Evolutionary conservation across 1,140 invertebrate genomes (phyloP).

Genomic region (Bombus superbus): DNA sequence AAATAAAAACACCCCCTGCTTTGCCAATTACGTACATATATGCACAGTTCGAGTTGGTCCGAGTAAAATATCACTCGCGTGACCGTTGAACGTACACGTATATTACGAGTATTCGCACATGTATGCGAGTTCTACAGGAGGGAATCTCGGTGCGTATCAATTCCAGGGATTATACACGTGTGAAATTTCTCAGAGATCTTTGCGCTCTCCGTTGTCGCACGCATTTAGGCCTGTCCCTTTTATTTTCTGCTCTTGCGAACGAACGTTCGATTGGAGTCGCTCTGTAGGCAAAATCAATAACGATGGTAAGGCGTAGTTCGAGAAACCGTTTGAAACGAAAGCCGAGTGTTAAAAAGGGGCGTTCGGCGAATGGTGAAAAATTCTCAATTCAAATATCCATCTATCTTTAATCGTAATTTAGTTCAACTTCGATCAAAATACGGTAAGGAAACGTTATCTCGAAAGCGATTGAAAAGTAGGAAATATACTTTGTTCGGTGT

Average conservation of each 20-base stretch:
- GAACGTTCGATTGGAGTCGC: not conserved
- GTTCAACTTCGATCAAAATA: not conserved
- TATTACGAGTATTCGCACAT: not conserved
- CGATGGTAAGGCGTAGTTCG: not conserved
- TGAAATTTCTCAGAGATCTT: slow-evolving; percentile 39
- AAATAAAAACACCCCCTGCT: slow-evolving; percentile 29
- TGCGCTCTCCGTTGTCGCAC: not conserved
- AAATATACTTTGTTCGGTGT: not conserved
- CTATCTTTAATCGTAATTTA: not conserved
- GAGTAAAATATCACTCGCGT: slow-evolving; percentile 39
- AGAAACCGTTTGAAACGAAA: not conserved
- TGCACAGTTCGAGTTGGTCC: not conserved
- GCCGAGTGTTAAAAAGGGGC: too few species aligned
- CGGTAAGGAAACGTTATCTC: not conserved
- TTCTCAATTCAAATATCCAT: too few species aligned
- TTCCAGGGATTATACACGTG: slow-evolving; percentile 28
- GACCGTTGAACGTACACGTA: slow-evolving; percentile 16
- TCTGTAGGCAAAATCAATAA: not conserved
- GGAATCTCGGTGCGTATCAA: slow-evolving; percentile 31
- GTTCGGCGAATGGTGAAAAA: too few species aligned
- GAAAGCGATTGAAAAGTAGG: not conserved
- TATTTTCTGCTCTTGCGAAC: too few species aligned
- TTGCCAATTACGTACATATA: slow-evolving; percentile 24
- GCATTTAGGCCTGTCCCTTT: not conserved
- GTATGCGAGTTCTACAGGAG: not conserved